Conservation (phyloP, 2,888 invertebrate genomes). For the Temnothorax ravouxi region DNA sequence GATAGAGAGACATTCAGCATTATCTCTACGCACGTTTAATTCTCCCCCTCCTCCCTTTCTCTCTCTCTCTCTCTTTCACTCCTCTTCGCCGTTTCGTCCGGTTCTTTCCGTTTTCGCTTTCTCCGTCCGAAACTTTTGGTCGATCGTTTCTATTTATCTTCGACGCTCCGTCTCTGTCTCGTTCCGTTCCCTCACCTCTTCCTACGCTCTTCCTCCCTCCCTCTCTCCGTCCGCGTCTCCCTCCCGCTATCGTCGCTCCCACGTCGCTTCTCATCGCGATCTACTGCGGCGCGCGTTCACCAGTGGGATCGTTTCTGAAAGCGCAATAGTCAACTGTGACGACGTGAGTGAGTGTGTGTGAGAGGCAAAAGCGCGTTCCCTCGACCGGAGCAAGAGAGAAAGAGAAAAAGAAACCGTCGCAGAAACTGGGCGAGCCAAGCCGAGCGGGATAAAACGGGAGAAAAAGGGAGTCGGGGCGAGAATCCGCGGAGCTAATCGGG, state of each 20-base stretch:
- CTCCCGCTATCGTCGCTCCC: background rate
- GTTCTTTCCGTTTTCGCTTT: background rate
- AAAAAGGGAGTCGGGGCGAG: background rate
- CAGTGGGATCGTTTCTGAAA: conserved; percentile 65
- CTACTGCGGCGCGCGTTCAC: conserved; percentile 32
- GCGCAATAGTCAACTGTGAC: conserved; percentile 71
- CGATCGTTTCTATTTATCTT: conserved; percentile 26
- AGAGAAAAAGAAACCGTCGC: background rate
- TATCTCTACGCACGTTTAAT: conserved; percentile 6
- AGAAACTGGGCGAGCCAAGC: background rate
- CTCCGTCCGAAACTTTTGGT: background rate
- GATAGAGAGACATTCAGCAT: conserved; percentile 50
- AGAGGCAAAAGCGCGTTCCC: background rate
- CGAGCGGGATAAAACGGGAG: background rate
- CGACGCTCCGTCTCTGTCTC: conserved; percentile 33
- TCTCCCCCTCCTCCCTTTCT: too few species aligned
- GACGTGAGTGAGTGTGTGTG: conserved; percentile 65
- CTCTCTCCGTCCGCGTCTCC: background rate
- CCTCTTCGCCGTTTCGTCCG: background rate
- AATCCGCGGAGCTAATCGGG: background rate
- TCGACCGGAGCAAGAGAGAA: background rate
- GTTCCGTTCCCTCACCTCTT: conserved; percentile 21
- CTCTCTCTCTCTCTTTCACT: conserved; percentile 32
- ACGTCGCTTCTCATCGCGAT: conserved; percentile 41
- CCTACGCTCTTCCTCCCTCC: conserved; percentile 36